Percentiles rank a stretch among this genome's conserved stretches.
These are phyloP conservation scores for Hozukius guyotensis DNA, from an alignment of 2,797 vertebrate genomes.

Conservation along the genomic window DNA sequence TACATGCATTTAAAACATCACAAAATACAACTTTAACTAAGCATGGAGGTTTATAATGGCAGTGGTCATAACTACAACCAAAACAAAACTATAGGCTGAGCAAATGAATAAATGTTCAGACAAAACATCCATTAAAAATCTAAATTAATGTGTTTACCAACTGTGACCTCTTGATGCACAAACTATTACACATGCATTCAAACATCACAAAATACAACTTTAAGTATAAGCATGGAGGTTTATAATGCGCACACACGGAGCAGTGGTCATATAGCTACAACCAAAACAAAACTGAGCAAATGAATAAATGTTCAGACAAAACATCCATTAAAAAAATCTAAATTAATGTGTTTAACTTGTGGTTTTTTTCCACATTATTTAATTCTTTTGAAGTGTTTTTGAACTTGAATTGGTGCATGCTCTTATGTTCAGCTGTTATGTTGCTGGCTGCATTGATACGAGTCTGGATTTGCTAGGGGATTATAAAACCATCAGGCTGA, in stretches of 20 bases:
- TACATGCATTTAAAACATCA: background rate
- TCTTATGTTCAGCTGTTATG: slow-evolving; percentile 23
- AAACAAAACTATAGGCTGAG: background rate
- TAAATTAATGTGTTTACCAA: background rate
- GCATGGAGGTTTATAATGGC: background rate
- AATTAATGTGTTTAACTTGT: fast-evolving
- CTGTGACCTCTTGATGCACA: background rate
- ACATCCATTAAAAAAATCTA: background rate
- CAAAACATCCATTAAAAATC: background rate
- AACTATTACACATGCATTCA: background rate
- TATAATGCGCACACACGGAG: background rate
- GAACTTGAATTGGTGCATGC: slow-evolving; percentile 72
- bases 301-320: background rate
- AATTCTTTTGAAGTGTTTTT: slow-evolving; percentile 41
- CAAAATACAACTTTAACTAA: background rate
- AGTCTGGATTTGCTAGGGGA: background rate
- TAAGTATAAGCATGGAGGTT: background rate
- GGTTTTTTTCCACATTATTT: background rate
- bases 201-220: background rate
- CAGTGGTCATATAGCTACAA: background rate
- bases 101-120: background rate
- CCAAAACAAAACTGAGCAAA: background rate
- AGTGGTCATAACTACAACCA: background rate
- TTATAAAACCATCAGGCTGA: slow-evolving; percentile 54
- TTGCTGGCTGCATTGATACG: background rate